A percentile compares a stretch with the other conserved stretches of the same genome.
Conservation (phyloP, 2,888 invertebrate species). For the Colostygia pectinataria region DNA sequence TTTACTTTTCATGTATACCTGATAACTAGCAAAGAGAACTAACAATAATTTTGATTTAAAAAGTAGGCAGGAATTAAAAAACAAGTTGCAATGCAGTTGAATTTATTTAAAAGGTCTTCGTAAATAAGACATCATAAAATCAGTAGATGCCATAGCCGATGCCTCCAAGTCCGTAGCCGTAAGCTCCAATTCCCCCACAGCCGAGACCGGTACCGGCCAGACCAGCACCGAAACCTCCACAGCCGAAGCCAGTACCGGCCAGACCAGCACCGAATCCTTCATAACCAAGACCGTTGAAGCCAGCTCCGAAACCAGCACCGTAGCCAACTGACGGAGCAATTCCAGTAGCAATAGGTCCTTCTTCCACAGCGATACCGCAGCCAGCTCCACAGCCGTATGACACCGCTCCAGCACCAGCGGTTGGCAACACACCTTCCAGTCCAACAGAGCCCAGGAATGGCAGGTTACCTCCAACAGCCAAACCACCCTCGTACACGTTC, state of each 20-base stretch:
- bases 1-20: too few relatives aligned
- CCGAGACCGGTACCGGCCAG: conserved; percentile 6
- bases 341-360: conserved; percentile 21
- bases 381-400: conserved; percentile 43
- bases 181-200: conserved; percentile 1
- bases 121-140: not conserved
- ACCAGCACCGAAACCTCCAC: too few relatives aligned
- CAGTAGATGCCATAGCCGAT: conserved; percentile 8
- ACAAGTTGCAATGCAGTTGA: not conserved
- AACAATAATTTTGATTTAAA: too few relatives aligned
- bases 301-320: conserved; percentile 1
- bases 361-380: conserved; percentile 26
- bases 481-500: conserved; percentile 46
- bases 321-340: conserved; percentile 1
- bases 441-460: conserved; percentile 48
- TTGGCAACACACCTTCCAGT: conserved; percentile 44
- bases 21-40: too few relatives aligned
- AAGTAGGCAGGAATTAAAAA: too few relatives aligned
- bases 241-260: conserved; percentile 2
- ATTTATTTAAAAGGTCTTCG: not conserved
- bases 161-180: conserved; percentile 8
- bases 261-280: conserved; percentile 6
- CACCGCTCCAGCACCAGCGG: conserved; percentile 42
- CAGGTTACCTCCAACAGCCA: conserved; percentile 44
- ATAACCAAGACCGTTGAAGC: not conserved